phyloP scores from a whole-genome alignment of 2,113 vertebrate genomes.

The Egretta garzetta region DNA sequence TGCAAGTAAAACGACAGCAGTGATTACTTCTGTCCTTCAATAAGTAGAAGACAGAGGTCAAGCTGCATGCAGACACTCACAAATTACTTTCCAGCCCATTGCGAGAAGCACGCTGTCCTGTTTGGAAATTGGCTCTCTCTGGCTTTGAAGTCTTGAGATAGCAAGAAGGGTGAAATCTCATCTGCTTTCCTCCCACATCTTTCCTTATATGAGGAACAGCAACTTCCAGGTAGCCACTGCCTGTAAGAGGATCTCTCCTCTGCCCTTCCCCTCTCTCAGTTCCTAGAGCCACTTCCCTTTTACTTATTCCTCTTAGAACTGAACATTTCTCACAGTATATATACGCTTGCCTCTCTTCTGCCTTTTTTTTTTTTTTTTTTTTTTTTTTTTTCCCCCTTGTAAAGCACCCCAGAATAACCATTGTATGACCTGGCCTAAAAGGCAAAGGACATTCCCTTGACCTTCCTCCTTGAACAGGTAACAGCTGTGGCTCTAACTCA shows the following conservation, averaged over 20 bases:
- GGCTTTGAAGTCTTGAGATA: background rate
- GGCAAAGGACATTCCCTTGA: background rate
- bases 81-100: background rate
- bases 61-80: background rate
- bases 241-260: background rate
- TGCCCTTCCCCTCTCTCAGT: background rate
- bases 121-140: background rate
- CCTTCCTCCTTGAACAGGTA: background rate
- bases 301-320: background rate
- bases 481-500: constrained; percentile 28
- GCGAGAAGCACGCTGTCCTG: rapidly evolving
- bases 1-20: background rate
- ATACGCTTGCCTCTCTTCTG: background rate
- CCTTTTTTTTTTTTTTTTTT: background rate
- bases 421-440: background rate
- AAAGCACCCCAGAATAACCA: background rate
- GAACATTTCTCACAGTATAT: background rate
- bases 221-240: background rate
- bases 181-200: background rate
- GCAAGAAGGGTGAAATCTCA: background rate
- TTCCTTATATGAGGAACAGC: background rate
- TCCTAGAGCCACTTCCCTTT: background rate
- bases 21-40: background rate
- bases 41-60: background rate
- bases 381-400: background rate